phyloP scores from a whole-genome alignment of 2,888 invertebrate genomes.

The Drosophila niveifrons region DNA sequence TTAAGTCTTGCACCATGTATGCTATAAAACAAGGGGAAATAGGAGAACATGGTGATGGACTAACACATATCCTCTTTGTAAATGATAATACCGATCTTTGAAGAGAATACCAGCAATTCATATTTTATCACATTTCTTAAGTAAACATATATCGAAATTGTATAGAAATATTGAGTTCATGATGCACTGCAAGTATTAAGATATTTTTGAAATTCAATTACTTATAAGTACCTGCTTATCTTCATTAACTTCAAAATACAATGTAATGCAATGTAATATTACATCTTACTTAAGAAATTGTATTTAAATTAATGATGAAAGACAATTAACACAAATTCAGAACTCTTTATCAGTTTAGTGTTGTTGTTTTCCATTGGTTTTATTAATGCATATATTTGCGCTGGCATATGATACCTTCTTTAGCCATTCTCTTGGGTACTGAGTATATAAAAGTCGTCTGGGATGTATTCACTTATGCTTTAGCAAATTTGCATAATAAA shows the following conservation, averaged over 20 bases:
- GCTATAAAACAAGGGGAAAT: constrained; percentile 23
- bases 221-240: no score
- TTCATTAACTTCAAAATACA: no score
- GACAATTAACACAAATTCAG: not conserved
- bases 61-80: constrained; percentile 12
- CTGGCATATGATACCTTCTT: not conserved
- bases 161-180: no score
- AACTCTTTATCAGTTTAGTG: not conserved
- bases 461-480: constrained; percentile 69
- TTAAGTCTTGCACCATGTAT: constrained; percentile 56
- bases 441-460: constrained; percentile 46
- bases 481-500: constrained; percentile 80
- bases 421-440: not conserved
- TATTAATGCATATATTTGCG: not conserved
- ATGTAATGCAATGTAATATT: no score
- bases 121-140: no score
- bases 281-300: no score
- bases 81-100: not conserved
- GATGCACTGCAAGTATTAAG: no score
- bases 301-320: no score
- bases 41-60: not conserved
- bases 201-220: no score
- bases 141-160: no score
- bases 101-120: no score
- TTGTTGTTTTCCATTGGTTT: not conserved